Conservation (phyloP, 2,888 invertebrate genomes). For the Gastracanthus pulcherrimus region DNA sequence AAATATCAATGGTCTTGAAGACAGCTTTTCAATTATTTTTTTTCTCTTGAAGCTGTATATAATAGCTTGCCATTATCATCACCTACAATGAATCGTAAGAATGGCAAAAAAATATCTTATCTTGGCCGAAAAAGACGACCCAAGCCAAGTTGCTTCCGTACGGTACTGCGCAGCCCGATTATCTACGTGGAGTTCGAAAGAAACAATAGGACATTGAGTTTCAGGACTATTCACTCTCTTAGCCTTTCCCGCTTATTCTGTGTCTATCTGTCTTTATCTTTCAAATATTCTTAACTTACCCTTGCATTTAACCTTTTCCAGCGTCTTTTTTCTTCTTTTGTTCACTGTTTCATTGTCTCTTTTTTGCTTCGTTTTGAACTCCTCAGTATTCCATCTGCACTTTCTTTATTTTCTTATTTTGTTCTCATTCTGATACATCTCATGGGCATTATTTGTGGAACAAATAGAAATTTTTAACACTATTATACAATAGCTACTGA, state of each 20-base stretch:
- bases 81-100: not conserved
- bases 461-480: too few relatives aligned
- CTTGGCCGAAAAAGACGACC: not conserved
- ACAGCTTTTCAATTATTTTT: not conserved
- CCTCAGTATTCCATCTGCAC: not conserved
- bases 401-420: not conserved
- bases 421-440: not conserved
- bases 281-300: not conserved
- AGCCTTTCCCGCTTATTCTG: not conserved
- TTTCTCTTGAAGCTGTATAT: too few relatives aligned
- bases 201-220: constrained; percentile 29
- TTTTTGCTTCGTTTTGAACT: not conserved
- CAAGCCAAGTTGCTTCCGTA: constrained; percentile 35
- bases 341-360: not conserved
- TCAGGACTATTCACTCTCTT: not conserved
- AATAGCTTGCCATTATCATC: not conserved
- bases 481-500: too few relatives aligned
- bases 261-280: constrained; percentile 10
- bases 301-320: not conserved
- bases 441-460: not conserved
- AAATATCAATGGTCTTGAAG: too few relatives aligned
- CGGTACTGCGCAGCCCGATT: constrained; percentile 5
- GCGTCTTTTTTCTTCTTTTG: not conserved
- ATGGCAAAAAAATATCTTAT: constrained; percentile 20
- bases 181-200: constrained; percentile 24